Conservation (phyloP, 1,140 invertebrate species). For the Hylaeus anthracinus region DNA sequence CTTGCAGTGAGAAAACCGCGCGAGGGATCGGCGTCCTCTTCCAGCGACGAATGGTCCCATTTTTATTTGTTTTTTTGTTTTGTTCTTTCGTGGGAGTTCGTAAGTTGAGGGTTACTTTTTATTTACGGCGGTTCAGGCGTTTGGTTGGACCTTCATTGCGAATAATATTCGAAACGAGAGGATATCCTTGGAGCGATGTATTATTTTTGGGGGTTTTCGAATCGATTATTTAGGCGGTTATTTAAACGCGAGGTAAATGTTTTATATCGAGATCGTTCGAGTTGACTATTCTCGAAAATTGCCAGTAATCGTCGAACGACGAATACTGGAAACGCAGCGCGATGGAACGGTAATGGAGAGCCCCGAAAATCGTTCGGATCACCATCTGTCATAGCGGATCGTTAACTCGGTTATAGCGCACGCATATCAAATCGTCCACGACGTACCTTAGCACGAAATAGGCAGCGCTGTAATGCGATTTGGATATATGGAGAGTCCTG, state of each 20-base stretch:
- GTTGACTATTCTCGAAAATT: no score
- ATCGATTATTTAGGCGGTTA: no score
- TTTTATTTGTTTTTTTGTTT: not conserved
- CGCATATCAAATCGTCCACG: conserved; percentile 79
- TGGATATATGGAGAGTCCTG: conserved; percentile 76
- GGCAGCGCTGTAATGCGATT: conserved; percentile 77
- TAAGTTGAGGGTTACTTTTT: not conserved
- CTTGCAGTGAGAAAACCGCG: not conserved
- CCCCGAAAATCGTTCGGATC: conserved; percentile 48
- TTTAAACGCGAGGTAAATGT: no score
- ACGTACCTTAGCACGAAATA: conserved; percentile 69
- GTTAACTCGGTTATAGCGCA: conserved; percentile 75
- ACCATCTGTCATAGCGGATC: conserved; percentile 78
- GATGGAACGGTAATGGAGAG: conserved; percentile 9
- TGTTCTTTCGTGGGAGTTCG: not conserved
- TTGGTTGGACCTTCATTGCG: not conserved
- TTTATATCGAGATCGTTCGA: no score
- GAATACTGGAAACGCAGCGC: conserved; percentile 8
- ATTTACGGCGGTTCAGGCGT: not conserved
- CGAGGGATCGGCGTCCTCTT: not conserved
- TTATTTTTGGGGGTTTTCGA: no score
- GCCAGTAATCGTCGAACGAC: no score
- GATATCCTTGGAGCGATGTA: not conserved
- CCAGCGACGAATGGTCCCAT: not conserved
- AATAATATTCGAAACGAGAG: not conserved